A percentile compares a stretch with the other conserved stretches of the same genome.
These are phyloP conservation scores for Ctenoplectra terminalis DNA, from an alignment of 1,140 invertebrate species.

Conservation along the genomic window DNA sequence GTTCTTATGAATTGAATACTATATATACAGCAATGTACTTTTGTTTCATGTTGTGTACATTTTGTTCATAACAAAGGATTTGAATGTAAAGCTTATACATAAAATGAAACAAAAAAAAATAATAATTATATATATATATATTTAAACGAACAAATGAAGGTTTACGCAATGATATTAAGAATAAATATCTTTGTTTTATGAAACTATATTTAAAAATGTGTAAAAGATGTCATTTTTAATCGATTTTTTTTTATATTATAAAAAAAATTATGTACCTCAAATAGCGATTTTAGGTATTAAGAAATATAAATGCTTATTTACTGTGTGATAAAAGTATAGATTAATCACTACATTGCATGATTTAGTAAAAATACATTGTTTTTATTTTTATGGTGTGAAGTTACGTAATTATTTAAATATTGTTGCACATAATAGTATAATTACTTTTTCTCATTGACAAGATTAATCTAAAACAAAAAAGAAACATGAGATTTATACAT, in stretches of 20 bases:
- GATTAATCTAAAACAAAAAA: conserved; percentile 45
- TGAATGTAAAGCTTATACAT: conserved; percentile 21
- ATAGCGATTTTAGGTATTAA: conserved; percentile 33
- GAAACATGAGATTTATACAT: too few species aligned
- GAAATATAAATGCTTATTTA: conserved; percentile 38
- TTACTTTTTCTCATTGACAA: conserved; percentile 10
- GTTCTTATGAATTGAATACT: conserved; percentile 19
- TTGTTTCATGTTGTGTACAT: conserved; percentile 39
- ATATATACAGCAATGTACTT: conserved; percentile 30
- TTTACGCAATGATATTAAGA: conserved; percentile 6
- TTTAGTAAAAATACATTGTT: conserved; percentile 53
- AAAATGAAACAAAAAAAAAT: conserved; percentile 22
- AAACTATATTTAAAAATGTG: conserved; percentile 35
- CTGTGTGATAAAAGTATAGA: conserved; percentile 39
- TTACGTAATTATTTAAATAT: conserved; percentile 33
- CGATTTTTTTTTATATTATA: conserved; percentile 26
- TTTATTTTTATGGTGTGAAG: conserved; percentile 38
- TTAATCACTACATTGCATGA: conserved; percentile 29
- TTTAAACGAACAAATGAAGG: neutral
- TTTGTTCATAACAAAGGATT: conserved; percentile 4
- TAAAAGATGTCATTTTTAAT: conserved; percentile 8
- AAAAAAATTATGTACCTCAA: conserved; percentile 12
- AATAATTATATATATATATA: neutral
- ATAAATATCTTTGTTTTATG: conserved; percentile 24
- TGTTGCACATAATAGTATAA: conserved; percentile 18